A percentile compares a stretch with the other conserved stretches of the same genome.
These are phyloP conservation scores for Gallinago media DNA, from an alignment of 2,113 vertebrate genomes.

Conservation along the genomic window DNA sequence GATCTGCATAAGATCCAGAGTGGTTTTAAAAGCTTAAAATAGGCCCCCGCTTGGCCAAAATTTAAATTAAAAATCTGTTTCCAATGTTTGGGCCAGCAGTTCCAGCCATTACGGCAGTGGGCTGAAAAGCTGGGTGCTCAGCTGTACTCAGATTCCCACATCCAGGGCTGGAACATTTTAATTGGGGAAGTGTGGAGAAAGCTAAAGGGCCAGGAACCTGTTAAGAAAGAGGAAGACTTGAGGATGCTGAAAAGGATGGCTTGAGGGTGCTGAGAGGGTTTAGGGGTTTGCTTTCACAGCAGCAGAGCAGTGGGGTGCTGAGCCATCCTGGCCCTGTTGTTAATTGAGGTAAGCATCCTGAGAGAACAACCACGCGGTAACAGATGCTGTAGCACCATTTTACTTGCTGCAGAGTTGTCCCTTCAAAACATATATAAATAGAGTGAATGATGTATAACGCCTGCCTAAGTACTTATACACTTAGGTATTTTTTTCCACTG, in stretches of 20 bases:
- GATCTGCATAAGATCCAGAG: not conserved
- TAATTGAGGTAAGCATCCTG: not conserved
- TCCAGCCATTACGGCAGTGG: rapidly evolving
- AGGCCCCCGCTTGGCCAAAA: not conserved
- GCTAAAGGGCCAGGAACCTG: slow-evolving; percentile 12
- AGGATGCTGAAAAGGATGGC: not conserved
- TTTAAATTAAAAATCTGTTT: slow-evolving; percentile 34
- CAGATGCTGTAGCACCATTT: not conserved
- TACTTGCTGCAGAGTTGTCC: not conserved
- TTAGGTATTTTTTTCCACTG: rapidly evolving
- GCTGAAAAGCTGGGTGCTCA: slow-evolving; percentile 52
- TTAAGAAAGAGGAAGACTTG: not conserved
- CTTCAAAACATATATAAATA: not conserved
- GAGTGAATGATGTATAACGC: not conserved
- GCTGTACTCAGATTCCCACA: slow-evolving; percentile 61
- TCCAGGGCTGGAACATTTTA: slow-evolving; percentile 58
- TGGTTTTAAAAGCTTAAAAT: slow-evolving; percentile 12
- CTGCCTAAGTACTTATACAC: not conserved
- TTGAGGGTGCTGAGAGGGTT: not conserved
- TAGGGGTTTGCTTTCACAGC: not conserved
- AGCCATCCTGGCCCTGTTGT: not conserved
- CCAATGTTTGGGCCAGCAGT: slow-evolving; percentile 14
- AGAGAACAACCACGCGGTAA: not conserved
- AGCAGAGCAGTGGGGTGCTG: not conserved
- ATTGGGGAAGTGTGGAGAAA: slow-evolving; percentile 58